Evolutionary conservation across 1,140 invertebrate genomes (phyloP), one percentile per base, ranked within the genome.

Genomic region (Lineus longissimus): DNA sequence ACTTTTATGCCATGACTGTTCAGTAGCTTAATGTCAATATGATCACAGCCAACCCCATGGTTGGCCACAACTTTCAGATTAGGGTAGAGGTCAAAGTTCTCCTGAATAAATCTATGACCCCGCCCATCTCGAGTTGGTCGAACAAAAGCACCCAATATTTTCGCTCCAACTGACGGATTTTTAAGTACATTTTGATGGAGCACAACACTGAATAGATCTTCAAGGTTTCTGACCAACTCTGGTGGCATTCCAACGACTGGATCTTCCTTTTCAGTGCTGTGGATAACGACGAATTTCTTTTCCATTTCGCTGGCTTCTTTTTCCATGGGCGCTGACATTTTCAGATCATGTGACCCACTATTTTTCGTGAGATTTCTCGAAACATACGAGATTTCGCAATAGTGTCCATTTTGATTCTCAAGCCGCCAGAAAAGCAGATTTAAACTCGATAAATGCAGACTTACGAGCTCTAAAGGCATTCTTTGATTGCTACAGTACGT

Each of bases 11-110:
- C 55, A 41, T 25, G 62, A 17, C 36, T 19, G n/a, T 63, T 63
- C 11, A 45, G 22, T 1, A n/a, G 7, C 19, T 27, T 58, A 23
- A 63, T 27, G 25, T 55, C 56, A 25, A 64, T 51, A 19, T 62
- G 59, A 25, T 64, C 45, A 6, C 43, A 33, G 0, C 63, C 63
- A 4, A 62, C 63, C 4, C 63, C 59, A 40, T 31, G 13, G 51
- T 62, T 64, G 13, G 55, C 23, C 1, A 64, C 29, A 11, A 64
- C 23, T 19, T 62, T 9, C 27, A 64, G 19, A 23, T 45, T 45
- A 23, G 63, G 57, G 17, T 62, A 43, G 11, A 63, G 27, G 15
- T 22, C 15, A 11, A 41, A 27, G 19, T 62, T 25, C 27, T 55
- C n/a, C n/a, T 29, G 51, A 27, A 25, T 30, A 22, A 31, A 33